Percentiles rank a stretch among this genome's conserved stretches.
These are phyloP conservation scores for Choloepus hoffmanni DNA, from an alignment of 2,113 vertebrate genomes.

Conservation along the genomic window DNA sequence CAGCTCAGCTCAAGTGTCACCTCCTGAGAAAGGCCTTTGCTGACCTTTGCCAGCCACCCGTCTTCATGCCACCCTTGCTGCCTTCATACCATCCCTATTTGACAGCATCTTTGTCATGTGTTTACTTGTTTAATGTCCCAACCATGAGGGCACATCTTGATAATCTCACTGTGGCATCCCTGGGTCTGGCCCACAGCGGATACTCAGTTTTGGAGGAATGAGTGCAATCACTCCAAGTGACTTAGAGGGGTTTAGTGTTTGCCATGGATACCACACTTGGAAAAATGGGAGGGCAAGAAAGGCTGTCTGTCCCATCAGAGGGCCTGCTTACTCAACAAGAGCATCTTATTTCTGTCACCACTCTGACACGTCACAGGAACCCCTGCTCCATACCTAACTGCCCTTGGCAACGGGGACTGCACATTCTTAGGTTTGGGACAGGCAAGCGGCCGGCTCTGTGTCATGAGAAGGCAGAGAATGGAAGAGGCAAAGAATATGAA, in stretches of 20 bases:
- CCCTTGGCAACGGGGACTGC: not conserved
- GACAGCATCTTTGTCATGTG: not conserved
- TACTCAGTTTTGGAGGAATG: not conserved
- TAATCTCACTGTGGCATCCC: too few relatives aligned
- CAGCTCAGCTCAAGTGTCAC: not conserved
- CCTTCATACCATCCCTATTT: not conserved
- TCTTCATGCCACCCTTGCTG: fast-evolving
- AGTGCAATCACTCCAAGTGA: not conserved
- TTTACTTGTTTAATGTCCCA: not conserved
- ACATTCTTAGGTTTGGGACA: not conserved
- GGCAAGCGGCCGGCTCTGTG: not conserved
- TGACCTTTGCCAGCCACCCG: fast-evolving
- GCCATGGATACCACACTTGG: not conserved
- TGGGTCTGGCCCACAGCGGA: not conserved
- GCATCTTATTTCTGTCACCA: not conserved
- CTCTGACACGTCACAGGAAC: not conserved
- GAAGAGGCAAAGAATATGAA: too few relatives aligned
- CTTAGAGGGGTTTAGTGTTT: not conserved
- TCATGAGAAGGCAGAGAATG: not conserved
- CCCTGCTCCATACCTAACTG: not conserved
- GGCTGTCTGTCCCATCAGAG: not conserved
- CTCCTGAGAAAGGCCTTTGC: not conserved
- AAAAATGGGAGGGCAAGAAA: not conserved
- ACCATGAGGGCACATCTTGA: not conserved
- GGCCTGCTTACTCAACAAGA: not conserved